These are phyloP conservation scores for Caenorhabditis angaria DNA, from an alignment of 2,888 invertebrate species.

Conservation along the genomic window DNA sequence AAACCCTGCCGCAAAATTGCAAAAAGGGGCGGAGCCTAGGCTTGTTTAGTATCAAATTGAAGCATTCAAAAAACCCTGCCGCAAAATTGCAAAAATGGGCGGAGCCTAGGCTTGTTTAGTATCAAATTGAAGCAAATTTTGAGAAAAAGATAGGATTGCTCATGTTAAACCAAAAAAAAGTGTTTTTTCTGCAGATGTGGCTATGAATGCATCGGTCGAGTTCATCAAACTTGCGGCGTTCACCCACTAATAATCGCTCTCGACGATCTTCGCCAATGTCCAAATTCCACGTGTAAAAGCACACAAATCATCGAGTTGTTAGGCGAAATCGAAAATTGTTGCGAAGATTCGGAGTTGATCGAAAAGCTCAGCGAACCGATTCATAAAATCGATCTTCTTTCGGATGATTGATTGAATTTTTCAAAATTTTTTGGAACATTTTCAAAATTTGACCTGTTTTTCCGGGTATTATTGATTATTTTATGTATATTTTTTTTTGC, in stretches of 20 bases:
- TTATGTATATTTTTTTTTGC: slow-evolving; percentile 1
- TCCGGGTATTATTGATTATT: neutral
- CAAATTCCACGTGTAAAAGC: slow-evolving; percentile 51
- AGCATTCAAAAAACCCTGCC: neutral
- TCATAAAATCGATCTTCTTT: slow-evolving; percentile 33
- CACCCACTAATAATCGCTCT: slow-evolving; percentile 51
- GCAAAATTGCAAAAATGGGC: neutral
- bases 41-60: too few species aligned
- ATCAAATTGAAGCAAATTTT: too few species aligned
- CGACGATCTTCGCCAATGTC: slow-evolving; percentile 54
- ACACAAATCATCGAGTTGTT: slow-evolving; percentile 45
- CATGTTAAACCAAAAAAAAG: neutral
- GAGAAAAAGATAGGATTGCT: neutral
- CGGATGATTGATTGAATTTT: neutral
- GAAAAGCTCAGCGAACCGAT: slow-evolving; percentile 32
- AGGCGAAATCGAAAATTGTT: slow-evolving; percentile 13
- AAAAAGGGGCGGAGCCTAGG: too few species aligned
- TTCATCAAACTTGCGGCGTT: slow-evolving; percentile 42
- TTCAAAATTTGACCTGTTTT: neutral
- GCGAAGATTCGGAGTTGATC: slow-evolving; percentile 21
- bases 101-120: neutral
- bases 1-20: neutral
- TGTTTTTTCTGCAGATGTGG: slow-evolving; percentile 48
- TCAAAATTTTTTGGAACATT: neutral
- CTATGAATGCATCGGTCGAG: slow-evolving; percentile 54